Base-by-base conservation (phyloP, 2,888 invertebrate genomes). In the Cremastinae sp. region DNA sequence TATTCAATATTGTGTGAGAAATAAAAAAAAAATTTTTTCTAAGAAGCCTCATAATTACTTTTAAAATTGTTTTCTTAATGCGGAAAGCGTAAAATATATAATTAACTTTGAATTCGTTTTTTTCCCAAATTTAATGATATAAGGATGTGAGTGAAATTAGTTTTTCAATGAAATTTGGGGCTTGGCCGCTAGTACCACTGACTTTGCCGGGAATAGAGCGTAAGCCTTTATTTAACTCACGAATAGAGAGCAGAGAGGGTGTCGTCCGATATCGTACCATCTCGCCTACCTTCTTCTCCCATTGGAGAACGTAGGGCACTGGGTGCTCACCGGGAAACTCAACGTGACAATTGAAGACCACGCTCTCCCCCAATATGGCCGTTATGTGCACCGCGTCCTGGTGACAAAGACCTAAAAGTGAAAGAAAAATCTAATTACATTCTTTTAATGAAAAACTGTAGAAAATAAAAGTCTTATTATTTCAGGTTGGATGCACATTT, bases 231-330 rank as follows among this genome's bases (percentile, higher is more conserved):
- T 78, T 86, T 84, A 88, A 89, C 88, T 89, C 89, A 89, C 90
- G 89, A 86, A 89, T 88, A 88, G 88, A 87, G 89, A 89, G 88
- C 88, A 89, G 89, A 88, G 89, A 87, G 84, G 85, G 82, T 86
- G 86, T 84, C 85, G 87, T 87, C 89, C 86, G 92, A 93, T 94
- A 94, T 94, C 96, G 94, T 96, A 96, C 96, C 96, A 95, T 95
- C 93, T 96, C 95, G 95, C 96, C 95, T 96, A 97, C 97, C 96
- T 97, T 97, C 95, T 98, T 98, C 94, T 97, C 96, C 98, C 98
- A 98, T 93, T 97, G 97, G 91, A 98, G 95, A 92, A 98, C 97
- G 93, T 97, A 97, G 92, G 97, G 97, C 92, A 97, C 96, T 90
- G 97, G 96, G 92, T 96, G 95, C 92, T 97, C 96, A 91, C 96